Evolutionary conservation across 2,113 vertebrate genomes (phyloP).

Genomic region (Salvelinus sp.): DNA sequence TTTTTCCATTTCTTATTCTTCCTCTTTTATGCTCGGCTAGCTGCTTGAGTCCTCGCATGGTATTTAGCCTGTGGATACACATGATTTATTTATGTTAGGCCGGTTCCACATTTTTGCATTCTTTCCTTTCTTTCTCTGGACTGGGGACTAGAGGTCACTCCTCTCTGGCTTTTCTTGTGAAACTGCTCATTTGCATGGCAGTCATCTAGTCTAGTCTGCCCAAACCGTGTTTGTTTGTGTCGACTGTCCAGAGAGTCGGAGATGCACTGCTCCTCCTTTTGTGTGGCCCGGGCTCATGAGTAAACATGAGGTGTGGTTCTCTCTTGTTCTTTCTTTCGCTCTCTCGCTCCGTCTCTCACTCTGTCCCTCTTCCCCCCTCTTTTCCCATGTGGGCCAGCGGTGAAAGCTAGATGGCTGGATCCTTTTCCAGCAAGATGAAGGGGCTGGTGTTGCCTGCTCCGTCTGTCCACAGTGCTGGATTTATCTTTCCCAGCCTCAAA

Average conservation of each 20-base stretch:
- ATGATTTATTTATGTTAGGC: constrained; percentile 25
- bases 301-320: constrained; percentile 48
- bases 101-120: background rate
- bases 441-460: constrained; percentile 28
- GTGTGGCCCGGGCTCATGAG: constrained; percentile 22
- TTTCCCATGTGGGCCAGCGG: constrained; percentile 8
- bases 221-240: constrained; percentile 32
- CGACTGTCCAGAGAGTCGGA: background rate
- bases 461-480: constrained; percentile 44
- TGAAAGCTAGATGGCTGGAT: constrained; percentile 6
- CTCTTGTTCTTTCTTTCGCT: constrained; percentile 4
- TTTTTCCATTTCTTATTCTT: constrained; percentile 21
- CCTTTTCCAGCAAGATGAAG: constrained; percentile 42
- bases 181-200: constrained; percentile 42
- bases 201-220: constrained; percentile 20
- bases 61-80: constrained; percentile 23
- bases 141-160: constrained; percentile 1
- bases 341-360: background rate
- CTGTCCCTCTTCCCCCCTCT: background rate
- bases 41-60: constrained; percentile 11
- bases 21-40: background rate
- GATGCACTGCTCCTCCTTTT: background rate
- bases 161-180: constrained; percentile 18
- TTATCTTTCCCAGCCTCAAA: constrained; percentile 57
- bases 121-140: constrained; percentile 10